phyloP scores from a whole-genome alignment of 2,797 vertebrate genomes.

The Botia almorhae region DNA sequence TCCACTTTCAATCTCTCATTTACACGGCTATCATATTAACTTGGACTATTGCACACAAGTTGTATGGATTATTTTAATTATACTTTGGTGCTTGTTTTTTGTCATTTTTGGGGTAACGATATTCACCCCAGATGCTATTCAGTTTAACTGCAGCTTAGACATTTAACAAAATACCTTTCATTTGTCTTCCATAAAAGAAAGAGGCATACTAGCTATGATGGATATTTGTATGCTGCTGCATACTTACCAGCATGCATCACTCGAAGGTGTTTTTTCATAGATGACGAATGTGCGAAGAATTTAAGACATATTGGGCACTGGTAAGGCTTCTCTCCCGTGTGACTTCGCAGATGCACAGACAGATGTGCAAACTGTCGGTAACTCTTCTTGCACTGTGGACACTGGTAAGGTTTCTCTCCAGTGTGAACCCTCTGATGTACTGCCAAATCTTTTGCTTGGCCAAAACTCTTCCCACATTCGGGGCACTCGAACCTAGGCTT shows the following conservation, averaged over 20 bases:
- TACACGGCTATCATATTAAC: too few species aligned
- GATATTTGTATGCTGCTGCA: not conserved
- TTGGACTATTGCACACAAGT: too few species aligned
- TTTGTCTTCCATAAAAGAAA: not conserved
- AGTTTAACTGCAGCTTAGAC: too few species aligned
- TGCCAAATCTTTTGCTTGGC: constrained; percentile 44
- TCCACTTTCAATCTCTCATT: too few species aligned
- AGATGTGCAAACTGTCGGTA: constrained; percentile 50
- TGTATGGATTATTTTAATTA: too few species aligned
- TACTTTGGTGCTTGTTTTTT: too few species aligned
- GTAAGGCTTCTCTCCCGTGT: constrained; percentile 54
- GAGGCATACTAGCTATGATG: not conserved
- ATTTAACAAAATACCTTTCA: not conserved
- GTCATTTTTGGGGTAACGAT: too few species aligned
- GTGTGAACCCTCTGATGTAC: constrained; percentile 54
- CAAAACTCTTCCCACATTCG: constrained; percentile 51
- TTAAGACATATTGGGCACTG: constrained; percentile 49
- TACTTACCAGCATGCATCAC: constrained; percentile 50
- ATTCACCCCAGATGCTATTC: too few species aligned
- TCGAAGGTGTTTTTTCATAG: constrained; percentile 53
- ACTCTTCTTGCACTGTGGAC: constrained; percentile 54
- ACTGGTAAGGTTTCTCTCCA: constrained; percentile 53
- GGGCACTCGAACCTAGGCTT: constrained; percentile 42
- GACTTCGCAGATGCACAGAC: constrained; percentile 46
- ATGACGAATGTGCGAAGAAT: constrained; percentile 49